Conservation (phyloP, 2,888 invertebrate genomes). For the Eretmocerus hayati region DNA sequence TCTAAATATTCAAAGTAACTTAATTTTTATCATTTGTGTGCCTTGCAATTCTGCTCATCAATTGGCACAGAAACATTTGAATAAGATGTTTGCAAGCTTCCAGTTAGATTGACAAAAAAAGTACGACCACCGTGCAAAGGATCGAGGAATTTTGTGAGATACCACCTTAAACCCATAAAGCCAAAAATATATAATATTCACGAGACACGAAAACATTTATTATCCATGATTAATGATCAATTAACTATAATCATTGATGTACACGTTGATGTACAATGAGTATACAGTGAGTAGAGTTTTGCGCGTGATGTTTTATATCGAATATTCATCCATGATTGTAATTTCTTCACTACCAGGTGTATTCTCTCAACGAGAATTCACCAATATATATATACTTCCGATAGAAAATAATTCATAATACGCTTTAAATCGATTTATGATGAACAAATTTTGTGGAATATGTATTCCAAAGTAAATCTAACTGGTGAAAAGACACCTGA, state of each 20-base stretch:
- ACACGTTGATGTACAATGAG: too few species aligned
- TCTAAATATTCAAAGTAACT: too few species aligned
- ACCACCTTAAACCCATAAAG: slow-evolving; percentile 46
- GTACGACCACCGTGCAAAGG: slow-evolving; percentile 42
- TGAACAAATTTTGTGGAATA: neutral
- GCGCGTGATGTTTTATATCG: slow-evolving; percentile 7
- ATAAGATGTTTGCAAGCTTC: slow-evolving; percentile 3
- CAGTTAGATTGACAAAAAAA: slow-evolving; percentile 30
- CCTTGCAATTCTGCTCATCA: neutral
- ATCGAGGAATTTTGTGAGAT: slow-evolving; percentile 38
- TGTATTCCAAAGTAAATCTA: neutral
- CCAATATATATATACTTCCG: too few species aligned
- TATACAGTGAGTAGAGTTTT: slow-evolving; percentile 22
- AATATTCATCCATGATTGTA: slow-evolving; percentile 10
- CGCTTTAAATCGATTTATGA: neutral
- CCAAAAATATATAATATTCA: slow-evolving; percentile 43
- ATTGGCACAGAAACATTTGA: neutral
- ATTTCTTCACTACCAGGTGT: slow-evolving; percentile 6
- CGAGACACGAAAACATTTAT: slow-evolving; percentile 46
- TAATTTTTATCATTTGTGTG: neutral
- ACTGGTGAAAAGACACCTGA: neutral
- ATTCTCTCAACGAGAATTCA: too few species aligned
- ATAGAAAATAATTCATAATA: too few species aligned
- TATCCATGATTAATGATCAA: slow-evolving; percentile 46
- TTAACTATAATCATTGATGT: slow-evolving; percentile 43